These are phyloP conservation scores for Condylostylus longicornis DNA, from an alignment of 1,140 invertebrate genomes.

Conservation along the genomic window DNA sequence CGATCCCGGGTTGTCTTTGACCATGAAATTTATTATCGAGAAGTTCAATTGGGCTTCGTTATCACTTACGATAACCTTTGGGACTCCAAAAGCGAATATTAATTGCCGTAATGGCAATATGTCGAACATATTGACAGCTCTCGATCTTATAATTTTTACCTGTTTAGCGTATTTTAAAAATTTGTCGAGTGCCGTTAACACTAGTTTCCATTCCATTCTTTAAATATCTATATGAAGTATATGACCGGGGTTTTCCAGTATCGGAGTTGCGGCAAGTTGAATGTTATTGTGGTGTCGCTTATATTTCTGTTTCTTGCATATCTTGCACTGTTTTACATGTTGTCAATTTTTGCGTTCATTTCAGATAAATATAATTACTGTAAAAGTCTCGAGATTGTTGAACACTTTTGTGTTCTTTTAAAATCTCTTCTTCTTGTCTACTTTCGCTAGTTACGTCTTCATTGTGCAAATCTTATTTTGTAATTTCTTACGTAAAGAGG, in stretches of 20 bases:
- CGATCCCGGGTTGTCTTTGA: slow-evolving; percentile 1
- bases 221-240: slow-evolving; percentile 6
- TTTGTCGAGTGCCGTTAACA: slow-evolving; percentile 7
- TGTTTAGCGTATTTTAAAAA: slow-evolving; percentile 7
- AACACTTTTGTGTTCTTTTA: slow-evolving; percentile 3
- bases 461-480: slow-evolving; percentile 3
- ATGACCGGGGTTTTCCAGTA: slow-evolving; percentile 5
- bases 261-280: slow-evolving; percentile 2
- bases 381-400: slow-evolving; percentile 6
- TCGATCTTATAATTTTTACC: slow-evolving; percentile 1
- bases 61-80: slow-evolving; percentile 5
- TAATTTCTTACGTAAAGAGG: slow-evolving; percentile 2
- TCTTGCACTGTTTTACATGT: slow-evolving; percentile 5
- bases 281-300: slow-evolving; percentile 2
- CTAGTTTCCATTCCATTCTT: slow-evolving; percentile 3
- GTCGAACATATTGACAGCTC: slow-evolving; percentile 6
- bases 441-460: slow-evolving; percentile 1
- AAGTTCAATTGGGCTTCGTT: slow-evolving; percentile 8
- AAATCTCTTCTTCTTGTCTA: slow-evolving; percentile 7
- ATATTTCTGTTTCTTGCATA: slow-evolving; percentile 7
- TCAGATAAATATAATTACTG: slow-evolving; percentile 6
- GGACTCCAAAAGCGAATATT: slow-evolving; percentile 6
- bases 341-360: slow-evolving; percentile 6
- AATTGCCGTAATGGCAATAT: slow-evolving; percentile 5
- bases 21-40: slow-evolving; percentile 1